These are phyloP conservation scores for Anoplius nigerrimus DNA, from an alignment of 2,888 invertebrate species.

Conservation along the genomic window DNA sequence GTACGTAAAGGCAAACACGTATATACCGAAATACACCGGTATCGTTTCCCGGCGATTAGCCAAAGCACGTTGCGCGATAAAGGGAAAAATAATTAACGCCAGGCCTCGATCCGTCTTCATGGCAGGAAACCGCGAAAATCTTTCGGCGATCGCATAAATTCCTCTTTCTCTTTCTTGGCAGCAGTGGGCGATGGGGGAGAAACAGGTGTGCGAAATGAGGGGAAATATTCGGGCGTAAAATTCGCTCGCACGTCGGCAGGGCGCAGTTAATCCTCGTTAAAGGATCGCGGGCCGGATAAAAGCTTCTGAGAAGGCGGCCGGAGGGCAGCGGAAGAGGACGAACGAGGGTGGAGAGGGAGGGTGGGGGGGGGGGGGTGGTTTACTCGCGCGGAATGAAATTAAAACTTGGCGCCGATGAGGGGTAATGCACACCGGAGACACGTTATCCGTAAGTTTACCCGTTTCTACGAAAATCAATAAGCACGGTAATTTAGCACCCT, in stretches of 20 bases:
- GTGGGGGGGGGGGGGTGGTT: background rate
- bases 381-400: constrained; percentile 15
- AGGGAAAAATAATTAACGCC: too few relatives aligned
- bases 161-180: background rate
- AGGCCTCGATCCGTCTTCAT: too few relatives aligned
- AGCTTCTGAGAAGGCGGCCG: background rate
- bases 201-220: background rate
- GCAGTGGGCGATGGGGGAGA: too few relatives aligned
- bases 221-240: too few relatives aligned
- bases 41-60: too few relatives aligned
- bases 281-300: background rate
- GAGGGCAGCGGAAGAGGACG: background rate
- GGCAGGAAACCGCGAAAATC: too few relatives aligned
- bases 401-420: constrained; percentile 14
- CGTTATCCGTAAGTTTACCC: constrained; percentile 23
- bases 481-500: constrained; percentile 18
- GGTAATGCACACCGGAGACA: constrained; percentile 19
- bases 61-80: too few relatives aligned
- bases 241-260: background rate
- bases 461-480: constrained; percentile 27
- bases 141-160: too few relatives aligned
- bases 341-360: background rate
- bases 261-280: background rate
- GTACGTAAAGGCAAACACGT: too few relatives aligned
- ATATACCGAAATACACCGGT: too few relatives aligned